A percentile compares a stretch with the other conserved stretches of the same genome.
Evolutionary conservation across 2,888 invertebrate genomes (phyloP).

Genomic region (Blera fallax): DNA sequence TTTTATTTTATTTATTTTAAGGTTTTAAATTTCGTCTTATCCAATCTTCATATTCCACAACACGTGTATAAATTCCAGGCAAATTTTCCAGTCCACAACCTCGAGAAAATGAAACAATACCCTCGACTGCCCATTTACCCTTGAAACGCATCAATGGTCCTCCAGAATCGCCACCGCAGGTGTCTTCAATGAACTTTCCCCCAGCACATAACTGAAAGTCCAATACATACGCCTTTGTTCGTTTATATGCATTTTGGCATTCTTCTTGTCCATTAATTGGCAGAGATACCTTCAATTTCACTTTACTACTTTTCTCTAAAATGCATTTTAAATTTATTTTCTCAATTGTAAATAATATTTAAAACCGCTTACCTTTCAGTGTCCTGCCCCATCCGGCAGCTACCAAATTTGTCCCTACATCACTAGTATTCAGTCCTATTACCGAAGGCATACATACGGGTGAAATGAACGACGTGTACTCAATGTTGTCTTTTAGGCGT

Average conservation of each 20-base stretch:
- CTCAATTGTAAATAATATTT: not conserved
- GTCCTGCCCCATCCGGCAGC: slow-evolving; percentile 85
- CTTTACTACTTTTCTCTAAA: slow-evolving; percentile 31
- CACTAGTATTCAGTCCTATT: slow-evolving; percentile 74
- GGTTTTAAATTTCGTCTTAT: slow-evolving; percentile 83
- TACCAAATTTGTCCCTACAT: slow-evolving; percentile 78
- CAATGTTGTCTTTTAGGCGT: slow-evolving; percentile 83
- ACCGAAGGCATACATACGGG: slow-evolving; percentile 84
- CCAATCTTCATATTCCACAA: slow-evolving; percentile 85
- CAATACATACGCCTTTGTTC: slow-evolving; percentile 12
- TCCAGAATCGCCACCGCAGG: slow-evolving; percentile 85
- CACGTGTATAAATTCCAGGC: slow-evolving; percentile 86
- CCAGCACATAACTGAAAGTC: slow-evolving; percentile 71
- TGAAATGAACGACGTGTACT: slow-evolving; percentile 82
- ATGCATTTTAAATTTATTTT: not conserved
- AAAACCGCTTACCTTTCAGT: slow-evolving; percentile 77
- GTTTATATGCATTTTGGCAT: slow-evolving; percentile 78
- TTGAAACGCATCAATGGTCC: slow-evolving; percentile 83
- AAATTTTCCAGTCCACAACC: slow-evolving; percentile 79
- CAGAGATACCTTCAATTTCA: slow-evolving; percentile 78
- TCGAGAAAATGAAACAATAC: slow-evolving; percentile 82
- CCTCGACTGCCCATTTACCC: slow-evolving; percentile 72
- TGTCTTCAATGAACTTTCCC: slow-evolving; percentile 82
- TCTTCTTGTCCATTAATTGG: slow-evolving; percentile 80
- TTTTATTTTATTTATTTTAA: slow-evolving; percentile 64